Conservation (phyloP, 1,140 invertebrate genomes). For the Listronotus oregonensis region DNA sequence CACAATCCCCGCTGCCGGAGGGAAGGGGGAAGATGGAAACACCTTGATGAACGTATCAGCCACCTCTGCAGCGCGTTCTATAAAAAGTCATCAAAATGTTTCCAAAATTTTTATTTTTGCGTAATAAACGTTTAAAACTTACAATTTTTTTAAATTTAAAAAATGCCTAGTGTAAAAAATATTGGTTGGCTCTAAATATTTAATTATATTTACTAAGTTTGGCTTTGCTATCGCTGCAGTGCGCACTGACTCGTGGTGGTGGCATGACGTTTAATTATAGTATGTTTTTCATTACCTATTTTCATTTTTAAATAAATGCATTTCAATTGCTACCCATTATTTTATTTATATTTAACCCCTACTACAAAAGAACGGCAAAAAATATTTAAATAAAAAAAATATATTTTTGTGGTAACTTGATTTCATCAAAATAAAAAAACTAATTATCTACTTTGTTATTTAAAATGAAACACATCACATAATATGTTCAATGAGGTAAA, state of each 20-base stretch:
- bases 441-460: too few species aligned
- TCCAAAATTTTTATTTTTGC: conserved; percentile 46
- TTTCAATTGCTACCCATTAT: too few species aligned
- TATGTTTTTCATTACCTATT: too few species aligned
- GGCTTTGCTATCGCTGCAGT: conserved; percentile 44
- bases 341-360: too few species aligned
- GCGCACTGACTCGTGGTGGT: conserved; percentile 36
- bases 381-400: too few species aligned
- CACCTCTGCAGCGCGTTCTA: conserved; percentile 46
- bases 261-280: conserved; percentile 31
- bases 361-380: too few species aligned
- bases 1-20: conserved; percentile 50
- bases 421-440: too few species aligned
- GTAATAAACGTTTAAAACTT: not conserved
- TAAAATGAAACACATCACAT: too few species aligned
- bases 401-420: too few species aligned
- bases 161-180: not conserved
- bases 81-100: conserved; percentile 58
- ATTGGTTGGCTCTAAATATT: conserved; percentile 27
- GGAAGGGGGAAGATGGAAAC: conserved; percentile 55
- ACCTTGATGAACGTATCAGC: conserved; percentile 59
- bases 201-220: conserved; percentile 30
- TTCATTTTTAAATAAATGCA: too few species aligned
- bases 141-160: not conserved
- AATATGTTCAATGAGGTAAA: too few species aligned